Evolutionary conservation across 1,140 invertebrate species (phyloP).

Genomic region (Nasonia giraulti): DNA sequence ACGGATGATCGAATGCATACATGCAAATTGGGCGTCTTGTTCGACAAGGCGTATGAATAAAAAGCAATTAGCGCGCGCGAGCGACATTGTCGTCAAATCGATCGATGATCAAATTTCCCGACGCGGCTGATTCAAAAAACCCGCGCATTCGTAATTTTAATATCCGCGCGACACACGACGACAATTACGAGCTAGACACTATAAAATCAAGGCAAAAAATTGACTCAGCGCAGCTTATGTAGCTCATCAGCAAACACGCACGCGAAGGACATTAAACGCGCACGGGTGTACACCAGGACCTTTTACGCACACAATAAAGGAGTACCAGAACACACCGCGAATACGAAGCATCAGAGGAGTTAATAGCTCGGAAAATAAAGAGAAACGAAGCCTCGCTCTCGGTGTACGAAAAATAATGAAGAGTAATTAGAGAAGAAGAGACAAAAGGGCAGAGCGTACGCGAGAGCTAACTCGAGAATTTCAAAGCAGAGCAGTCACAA

Average conservation of each 20-base stretch:
- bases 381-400: background rate
- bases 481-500: conserved; percentile 3
- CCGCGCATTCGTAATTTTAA: background rate
- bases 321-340: conserved; percentile 22
- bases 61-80: background rate
- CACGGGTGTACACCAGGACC: background rate
- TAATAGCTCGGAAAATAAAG: conserved; percentile 47
- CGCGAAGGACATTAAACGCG: conserved; percentile 27
- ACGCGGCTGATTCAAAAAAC: background rate
- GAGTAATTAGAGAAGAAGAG: conserved; percentile 48
- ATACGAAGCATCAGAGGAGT: conserved; percentile 46
- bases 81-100: background rate
- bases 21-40: background rate
- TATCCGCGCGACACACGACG: background rate
- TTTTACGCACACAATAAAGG: background rate
- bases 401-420: conserved; percentile 29
- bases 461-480: background rate
- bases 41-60: background rate
- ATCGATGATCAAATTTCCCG: background rate
- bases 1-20: background rate
- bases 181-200: conserved; percentile 3
- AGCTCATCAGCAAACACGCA: conserved; percentile 35
- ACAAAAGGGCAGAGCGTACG: conserved; percentile 13
- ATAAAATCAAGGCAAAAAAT: conserved; percentile 45
- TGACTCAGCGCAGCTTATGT: background rate